Conservation (phyloP, 2,888 invertebrate genomes). For the Drosophila atripex region DNA sequence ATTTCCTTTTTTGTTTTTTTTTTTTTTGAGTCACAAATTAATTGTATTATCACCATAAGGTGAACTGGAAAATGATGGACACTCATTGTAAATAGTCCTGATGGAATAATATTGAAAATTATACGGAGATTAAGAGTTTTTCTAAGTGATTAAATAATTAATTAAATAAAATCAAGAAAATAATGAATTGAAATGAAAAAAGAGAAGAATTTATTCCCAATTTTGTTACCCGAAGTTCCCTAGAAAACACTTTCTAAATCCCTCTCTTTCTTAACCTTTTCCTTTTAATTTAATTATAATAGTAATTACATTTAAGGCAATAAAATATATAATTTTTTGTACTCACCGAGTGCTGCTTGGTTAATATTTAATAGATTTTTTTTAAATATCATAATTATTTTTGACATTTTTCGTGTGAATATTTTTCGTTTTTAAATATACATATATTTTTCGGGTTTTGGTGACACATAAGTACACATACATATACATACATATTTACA, state of each 20-base stretch:
- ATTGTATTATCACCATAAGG: conserved; percentile 10
- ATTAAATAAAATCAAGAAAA: no score
- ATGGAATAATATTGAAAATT: no score
- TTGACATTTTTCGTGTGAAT: conserved; percentile 6
- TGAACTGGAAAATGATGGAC: no score
- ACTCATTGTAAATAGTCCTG: neutral
- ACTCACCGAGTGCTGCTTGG: conserved; percentile 70
- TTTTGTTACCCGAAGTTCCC: no score
- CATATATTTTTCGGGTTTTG: conserved; percentile 22
- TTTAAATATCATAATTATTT: neutral
- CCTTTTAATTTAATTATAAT: conserved; percentile 5
- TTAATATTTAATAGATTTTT: conserved; percentile 16
- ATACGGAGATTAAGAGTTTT: no score
- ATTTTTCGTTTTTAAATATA: conserved; percentile 26
- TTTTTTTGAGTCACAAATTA: conserved; percentile 2
- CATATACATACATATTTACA: conserved; percentile 34
- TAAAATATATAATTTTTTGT: neutral
- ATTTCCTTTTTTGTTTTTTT: neutral
- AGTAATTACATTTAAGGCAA: neutral
- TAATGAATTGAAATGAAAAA: no score
- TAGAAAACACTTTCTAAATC: no score
- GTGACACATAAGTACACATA: conserved; percentile 66
- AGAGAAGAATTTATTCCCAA: no score
- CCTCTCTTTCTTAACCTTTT: no score
- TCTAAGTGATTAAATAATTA: no score